Evolutionary conservation across 2,888 invertebrate species (phyloP).

Genomic region (Criorhina ranunculi): DNA sequence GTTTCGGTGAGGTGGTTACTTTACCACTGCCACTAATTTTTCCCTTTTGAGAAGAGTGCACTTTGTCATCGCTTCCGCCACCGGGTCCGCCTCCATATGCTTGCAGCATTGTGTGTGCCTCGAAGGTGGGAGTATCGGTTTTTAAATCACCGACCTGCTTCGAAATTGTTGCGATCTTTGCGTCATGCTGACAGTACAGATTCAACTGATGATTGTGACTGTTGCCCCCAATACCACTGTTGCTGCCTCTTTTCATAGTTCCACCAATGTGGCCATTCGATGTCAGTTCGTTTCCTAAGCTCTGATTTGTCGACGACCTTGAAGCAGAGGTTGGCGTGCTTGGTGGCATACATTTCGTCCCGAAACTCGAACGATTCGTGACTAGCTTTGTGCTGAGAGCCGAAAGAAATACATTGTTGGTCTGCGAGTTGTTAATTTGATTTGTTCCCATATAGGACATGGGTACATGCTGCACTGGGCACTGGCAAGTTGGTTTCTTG

Average conservation of each 20-base stretch:
- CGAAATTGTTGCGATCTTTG: slow-evolving; percentile 84
- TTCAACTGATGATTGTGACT: slow-evolving; percentile 60
- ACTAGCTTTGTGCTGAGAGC: slow-evolving; percentile 80
- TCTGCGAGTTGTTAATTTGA: slow-evolving; percentile 79
- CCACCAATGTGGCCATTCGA: slow-evolving; percentile 64
- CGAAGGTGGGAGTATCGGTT: slow-evolving; percentile 66
- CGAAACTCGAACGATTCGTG: slow-evolving; percentile 77
- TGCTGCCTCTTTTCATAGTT: slow-evolving; percentile 77
- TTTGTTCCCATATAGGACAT: slow-evolving; percentile 85
- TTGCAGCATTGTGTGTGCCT: slow-evolving; percentile 56
- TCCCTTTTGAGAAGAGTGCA: slow-evolving; percentile 55
- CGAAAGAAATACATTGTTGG: slow-evolving; percentile 80
- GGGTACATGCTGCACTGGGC: slow-evolving; percentile 84
- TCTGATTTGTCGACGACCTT: slow-evolving; percentile 54
- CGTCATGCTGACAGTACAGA: slow-evolving; percentile 80
- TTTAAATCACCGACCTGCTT: slow-evolving; percentile 82
- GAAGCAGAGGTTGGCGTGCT: slow-evolving; percentile 78
- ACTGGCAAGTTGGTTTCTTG: slow-evolving; percentile 84
- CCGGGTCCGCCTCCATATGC: slow-evolving; percentile 35
- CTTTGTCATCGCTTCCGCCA: slow-evolving; percentile 57
- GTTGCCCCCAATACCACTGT: slow-evolving; percentile 65
- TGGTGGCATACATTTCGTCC: slow-evolving; percentile 61
- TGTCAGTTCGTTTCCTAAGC: slow-evolving; percentile 75
- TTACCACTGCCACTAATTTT: slow-evolving; percentile 74
- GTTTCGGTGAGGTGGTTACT: slow-evolving; percentile 59